Percentiles rank a stretch among this genome's conserved stretches.
phyloP scores from a whole-genome alignment of 64 coral and sea anemone genomes.

The Platygyra sinensis region DNA sequence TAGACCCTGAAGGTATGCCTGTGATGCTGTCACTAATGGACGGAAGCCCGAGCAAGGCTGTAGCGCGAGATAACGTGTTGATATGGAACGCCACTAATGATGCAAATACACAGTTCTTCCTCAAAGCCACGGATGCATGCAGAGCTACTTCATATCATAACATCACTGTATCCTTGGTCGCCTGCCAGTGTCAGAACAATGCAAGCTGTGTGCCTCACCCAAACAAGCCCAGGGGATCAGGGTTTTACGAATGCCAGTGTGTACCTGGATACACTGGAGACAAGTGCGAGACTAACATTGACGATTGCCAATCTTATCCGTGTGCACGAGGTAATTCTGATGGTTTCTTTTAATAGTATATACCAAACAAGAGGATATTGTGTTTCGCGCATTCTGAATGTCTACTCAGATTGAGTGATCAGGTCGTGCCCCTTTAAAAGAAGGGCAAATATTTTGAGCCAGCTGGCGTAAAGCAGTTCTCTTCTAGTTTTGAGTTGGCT shows the following conservation, averaged over 20 bases:
- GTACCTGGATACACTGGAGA: not conserved
- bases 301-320: constrained; percentile 12
- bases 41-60: too few relatives aligned
- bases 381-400: too few relatives aligned
- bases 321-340: not conserved
- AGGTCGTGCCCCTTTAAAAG: too few relatives aligned
- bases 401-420: too few relatives aligned
- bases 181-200: constrained; percentile 12
- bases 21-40: too few relatives aligned
- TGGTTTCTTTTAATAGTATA: too few relatives aligned
- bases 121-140: constrained; percentile 25
- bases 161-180: not conserved
- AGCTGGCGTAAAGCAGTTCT: too few relatives aligned
- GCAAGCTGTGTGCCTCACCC: not conserved
- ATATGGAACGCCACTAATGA: not conserved
- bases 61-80: too few relatives aligned
- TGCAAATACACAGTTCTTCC: not conserved
- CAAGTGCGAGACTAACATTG: not conserved
- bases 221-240: not conserved
- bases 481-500: too few relatives aligned
- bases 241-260: not conserved
- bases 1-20: too few relatives aligned
- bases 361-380: too few relatives aligned
- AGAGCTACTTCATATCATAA: not conserved
- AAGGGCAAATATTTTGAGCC: too few relatives aligned